Evolutionary conservation across 2,888 invertebrate genomes (phyloP).

Genomic region (Cartodere bifasciata): DNA sequence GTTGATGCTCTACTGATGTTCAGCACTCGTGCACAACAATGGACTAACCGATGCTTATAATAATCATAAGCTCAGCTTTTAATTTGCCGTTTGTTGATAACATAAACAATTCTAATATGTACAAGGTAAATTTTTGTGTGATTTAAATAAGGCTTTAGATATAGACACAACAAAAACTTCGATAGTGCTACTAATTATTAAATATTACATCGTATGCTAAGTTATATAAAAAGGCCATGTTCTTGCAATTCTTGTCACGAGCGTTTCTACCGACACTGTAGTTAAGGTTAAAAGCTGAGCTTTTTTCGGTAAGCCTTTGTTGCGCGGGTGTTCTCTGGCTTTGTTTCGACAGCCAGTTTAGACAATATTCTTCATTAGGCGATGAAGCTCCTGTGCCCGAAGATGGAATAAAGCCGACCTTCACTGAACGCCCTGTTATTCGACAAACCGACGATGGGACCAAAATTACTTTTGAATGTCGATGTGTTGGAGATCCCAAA

Average conservation of each 20-base stretch:
- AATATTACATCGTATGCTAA: slow-evolving; percentile 1
- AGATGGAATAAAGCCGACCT: slow-evolving; percentile 91
- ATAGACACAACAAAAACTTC: slow-evolving; percentile 16
- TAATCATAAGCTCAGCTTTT: slow-evolving; percentile 39
- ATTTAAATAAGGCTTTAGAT: slow-evolving; percentile 28
- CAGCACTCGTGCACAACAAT: slow-evolving; percentile 38
- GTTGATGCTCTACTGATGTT: too few relatives aligned
- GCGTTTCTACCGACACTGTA: slow-evolving; percentile 2
- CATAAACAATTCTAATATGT: slow-evolving; percentile 33
- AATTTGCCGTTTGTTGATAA: slow-evolving; percentile 33
- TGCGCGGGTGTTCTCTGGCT: slow-evolving; percentile 36
- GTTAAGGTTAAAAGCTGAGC: slow-evolving; percentile 37
- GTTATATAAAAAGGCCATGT: slow-evolving; percentile 32
- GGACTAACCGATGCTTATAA: slow-evolving; percentile 38
- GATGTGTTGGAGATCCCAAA: slow-evolving; percentile 94
- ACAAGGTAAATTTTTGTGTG: slow-evolving; percentile 33
- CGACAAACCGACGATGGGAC: slow-evolving; percentile 93
- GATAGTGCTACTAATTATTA: not conserved
- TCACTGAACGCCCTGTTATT: slow-evolving; percentile 95
- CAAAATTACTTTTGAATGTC: slow-evolving; percentile 92
- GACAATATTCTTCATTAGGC: slow-evolving; percentile 48
- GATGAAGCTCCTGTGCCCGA: slow-evolving; percentile 90
- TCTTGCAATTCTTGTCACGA: slow-evolving; percentile 32
- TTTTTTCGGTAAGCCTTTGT: slow-evolving; percentile 34
- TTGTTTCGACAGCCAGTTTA: slow-evolving; percentile 32